Percentiles rank a stretch among this genome's conserved stretches.
These are phyloP conservation scores for Drosophila prolongata DNA, from an alignment of 2,888 invertebrate genomes.

Conservation along the genomic window DNA sequence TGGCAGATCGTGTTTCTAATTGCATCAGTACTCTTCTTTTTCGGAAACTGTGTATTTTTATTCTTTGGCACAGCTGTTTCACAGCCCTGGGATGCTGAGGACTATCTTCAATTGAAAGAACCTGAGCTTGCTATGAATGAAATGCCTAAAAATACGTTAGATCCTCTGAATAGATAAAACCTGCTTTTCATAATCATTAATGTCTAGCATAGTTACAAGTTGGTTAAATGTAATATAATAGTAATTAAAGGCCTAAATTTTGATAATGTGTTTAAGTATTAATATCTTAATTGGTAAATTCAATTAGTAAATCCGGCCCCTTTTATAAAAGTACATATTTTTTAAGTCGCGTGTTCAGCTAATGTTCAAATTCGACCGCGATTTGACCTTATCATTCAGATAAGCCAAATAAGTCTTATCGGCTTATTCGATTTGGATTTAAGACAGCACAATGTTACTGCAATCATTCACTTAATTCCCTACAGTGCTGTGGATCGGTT, in stretches of 20 bases:
- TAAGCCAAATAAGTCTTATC: conserved; percentile 18
- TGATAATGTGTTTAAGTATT: not conserved
- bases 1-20: conserved; percentile 91
- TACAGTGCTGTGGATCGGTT: not conserved
- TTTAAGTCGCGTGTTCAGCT: not conserved
- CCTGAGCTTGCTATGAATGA: conserved; percentile 8
- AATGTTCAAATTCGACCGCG: not conserved
- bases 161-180: not conserved
- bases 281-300: not conserved
- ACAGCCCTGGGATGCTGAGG: conserved; percentile 90
- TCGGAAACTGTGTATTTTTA: conserved; percentile 89
- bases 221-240: no score
- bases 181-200: no score
- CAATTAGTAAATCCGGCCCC: not conserved
- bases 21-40: conserved; percentile 88
- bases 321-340: not conserved
- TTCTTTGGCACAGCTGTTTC: conserved; percentile 87
- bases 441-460: conserved; percentile 1
- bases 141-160: not conserved
- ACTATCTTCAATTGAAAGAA: conserved; percentile 76
- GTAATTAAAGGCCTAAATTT: no score
- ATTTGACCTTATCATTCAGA: conserved; percentile 25
- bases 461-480: conserved; percentile 9
- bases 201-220: no score
- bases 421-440: conserved; percentile 18